These are phyloP conservation scores for Tetropium fuscum DNA, from an alignment of 2,888 invertebrate species.

Conservation along the genomic window DNA sequence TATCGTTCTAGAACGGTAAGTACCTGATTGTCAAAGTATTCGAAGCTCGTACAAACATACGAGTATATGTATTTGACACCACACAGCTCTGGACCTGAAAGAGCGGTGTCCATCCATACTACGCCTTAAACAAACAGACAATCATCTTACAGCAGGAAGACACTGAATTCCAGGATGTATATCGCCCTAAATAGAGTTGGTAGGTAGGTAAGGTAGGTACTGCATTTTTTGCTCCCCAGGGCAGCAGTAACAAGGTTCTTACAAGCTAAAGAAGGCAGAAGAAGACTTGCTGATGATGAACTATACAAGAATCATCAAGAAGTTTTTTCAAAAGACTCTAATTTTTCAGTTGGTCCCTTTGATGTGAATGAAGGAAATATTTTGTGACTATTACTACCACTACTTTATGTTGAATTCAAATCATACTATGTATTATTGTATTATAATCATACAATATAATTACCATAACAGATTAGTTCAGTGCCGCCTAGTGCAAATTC, in stretches of 20 bases:
- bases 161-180: background rate
- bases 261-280: background rate
- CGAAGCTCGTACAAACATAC: too few species aligned
- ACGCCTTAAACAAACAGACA: background rate
- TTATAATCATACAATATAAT: too few species aligned
- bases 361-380: too few species aligned
- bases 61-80: too few species aligned
- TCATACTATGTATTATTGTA: too few species aligned
- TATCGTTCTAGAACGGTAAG: too few species aligned
- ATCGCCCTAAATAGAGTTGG: background rate
- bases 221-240: background rate
- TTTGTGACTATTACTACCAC: too few species aligned
- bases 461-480: background rate
- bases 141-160: background rate
- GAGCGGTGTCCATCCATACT: background rate
- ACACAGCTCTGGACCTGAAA: background rate
- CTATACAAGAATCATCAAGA: too few species aligned
- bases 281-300: background rate
- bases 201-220: too few species aligned
- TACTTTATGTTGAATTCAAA: too few species aligned
- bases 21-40: too few species aligned
- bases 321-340: background rate
- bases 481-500: background rate
- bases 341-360: background rate
- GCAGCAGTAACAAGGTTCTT: background rate